phyloP scores from a whole-genome alignment of 2,888 invertebrate species.

The Urechis unicinctus region DNA sequence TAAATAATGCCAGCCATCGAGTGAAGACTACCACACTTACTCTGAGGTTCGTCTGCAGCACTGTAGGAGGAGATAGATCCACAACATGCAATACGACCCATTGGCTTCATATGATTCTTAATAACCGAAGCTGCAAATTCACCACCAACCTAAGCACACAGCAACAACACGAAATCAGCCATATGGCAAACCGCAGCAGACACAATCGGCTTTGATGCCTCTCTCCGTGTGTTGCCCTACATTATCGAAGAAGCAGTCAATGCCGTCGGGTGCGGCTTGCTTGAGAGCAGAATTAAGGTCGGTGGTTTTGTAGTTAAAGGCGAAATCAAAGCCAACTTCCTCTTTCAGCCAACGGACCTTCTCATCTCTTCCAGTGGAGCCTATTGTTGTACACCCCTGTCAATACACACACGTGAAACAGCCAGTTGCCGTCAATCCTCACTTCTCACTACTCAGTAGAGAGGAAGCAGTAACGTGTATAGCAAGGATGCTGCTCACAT shows the following conservation, averaged over 20 bases:
- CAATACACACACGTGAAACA: no score
- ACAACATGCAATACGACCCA: constrained; percentile 60
- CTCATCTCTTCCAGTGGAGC: constrained; percentile 65
- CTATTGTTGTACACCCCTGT: constrained; percentile 61
- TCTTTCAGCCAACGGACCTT: constrained; percentile 65
- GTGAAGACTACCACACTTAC: no score
- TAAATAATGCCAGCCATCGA: no score
- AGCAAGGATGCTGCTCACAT: no score
- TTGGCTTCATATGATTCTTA: constrained; percentile 58
- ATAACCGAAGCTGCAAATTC: constrained; percentile 59
- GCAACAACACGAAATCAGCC: no score
- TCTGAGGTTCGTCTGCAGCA: constrained; percentile 30
- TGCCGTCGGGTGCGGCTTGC: constrained; percentile 62
- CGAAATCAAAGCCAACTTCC: constrained; percentile 62
- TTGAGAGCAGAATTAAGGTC: constrained; percentile 57
- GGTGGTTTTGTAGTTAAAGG: constrained; percentile 67
- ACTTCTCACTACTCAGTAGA: no score
- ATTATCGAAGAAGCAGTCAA: constrained; percentile 74
- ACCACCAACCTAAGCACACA: constrained; percentile 70
- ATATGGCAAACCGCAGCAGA: no score
- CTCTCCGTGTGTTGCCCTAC: no score
- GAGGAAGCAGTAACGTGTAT: no score
- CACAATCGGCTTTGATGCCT: no score
- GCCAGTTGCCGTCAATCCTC: no score
- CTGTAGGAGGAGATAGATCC: constrained; percentile 65